These are phyloP conservation scores for Bhutanitis thaidina DNA, from an alignment of 2,888 invertebrate genomes.

Conservation along the genomic window DNA sequence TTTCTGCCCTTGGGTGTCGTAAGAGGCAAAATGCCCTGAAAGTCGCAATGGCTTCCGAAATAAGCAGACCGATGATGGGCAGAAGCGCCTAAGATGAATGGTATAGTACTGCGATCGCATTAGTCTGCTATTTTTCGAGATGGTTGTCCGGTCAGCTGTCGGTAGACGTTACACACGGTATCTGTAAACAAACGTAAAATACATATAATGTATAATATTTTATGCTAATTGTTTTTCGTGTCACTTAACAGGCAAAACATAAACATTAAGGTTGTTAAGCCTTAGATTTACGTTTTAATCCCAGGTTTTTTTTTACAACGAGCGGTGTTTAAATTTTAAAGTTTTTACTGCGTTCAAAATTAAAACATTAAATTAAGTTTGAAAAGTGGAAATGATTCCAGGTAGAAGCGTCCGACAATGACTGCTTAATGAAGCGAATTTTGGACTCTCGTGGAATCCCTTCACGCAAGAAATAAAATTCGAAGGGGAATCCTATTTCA, in stretches of 20 bases:
- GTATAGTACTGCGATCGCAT: no score
- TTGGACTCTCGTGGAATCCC: slow-evolving; percentile 31
- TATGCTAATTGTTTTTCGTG: no score
- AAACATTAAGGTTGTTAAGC: not conserved
- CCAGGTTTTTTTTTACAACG: not conserved
- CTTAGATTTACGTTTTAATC: slow-evolving; percentile 12
- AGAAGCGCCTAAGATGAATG: no score
- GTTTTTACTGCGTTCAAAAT: slow-evolving; percentile 7
- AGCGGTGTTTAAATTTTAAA: slow-evolving; percentile 6
- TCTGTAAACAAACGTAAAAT: no score
- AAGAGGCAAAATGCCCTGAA: no score
- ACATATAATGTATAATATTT: no score
- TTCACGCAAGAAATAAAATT: slow-evolving; percentile 61
- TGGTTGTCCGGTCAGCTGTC: no score
- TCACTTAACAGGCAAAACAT: not conserved
- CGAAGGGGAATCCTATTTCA: slow-evolving; percentile 68
- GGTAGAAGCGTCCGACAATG: slow-evolving; percentile 22
- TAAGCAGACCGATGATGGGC: no score
- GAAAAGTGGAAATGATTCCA: slow-evolving; percentile 19
- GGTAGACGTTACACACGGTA: no score
- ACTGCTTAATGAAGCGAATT: slow-evolving; percentile 36
- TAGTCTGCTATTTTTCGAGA: no score
- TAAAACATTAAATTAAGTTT: slow-evolving; percentile 20
- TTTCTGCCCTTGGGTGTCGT: no score
- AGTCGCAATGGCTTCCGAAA: no score